Evolutionary conservation across 1,140 invertebrate species (phyloP), one percentile per base, ranked within the genome.

Genomic region (Telenomus remus): DNA sequence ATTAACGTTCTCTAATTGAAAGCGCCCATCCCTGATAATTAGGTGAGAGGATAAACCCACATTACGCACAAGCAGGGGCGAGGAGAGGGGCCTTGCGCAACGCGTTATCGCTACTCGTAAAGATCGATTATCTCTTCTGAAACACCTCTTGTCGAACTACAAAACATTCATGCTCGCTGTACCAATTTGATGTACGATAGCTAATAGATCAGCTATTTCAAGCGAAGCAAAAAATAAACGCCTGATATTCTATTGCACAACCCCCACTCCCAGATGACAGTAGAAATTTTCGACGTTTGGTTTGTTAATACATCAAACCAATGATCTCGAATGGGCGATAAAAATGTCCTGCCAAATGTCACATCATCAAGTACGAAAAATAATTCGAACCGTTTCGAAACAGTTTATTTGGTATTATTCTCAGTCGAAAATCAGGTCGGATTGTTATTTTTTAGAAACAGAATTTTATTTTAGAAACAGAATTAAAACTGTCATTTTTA

Each of bases 51-150:
- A 63, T 64, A 51, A 61, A 59, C 46, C 65, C 60, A 61, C 60
- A 47, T 78, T 73, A 78, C 76, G 76, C 69, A 70, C 59, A 12
- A 39, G 37, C 37, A 6, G 47, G 14, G 15, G n/a, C 43, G 14
- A 12, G 16, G n/a, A 46, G 39, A 33, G 51, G 15, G 35, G 4
- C 27, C 44, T 78, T 73, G 55, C 59, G 76, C 60, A 73, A 78
- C 37, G 55, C 14, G 55, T 65, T 69, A 70, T 69, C 63, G 64
- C 56, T 65, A 49, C 37, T 50, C 37, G 48, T 10, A 5, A 34
- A 69, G 75, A 77, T 72, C 69, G 59, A 78, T 78, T 78, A 77
- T 65, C 66, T 65, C 48, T 33, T 56, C 39, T 34, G 42, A 51
- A 64, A 66, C 60, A 60, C 39, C 35, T 76, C 65, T 71, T 54